Base-by-base conservation (phyloP, 2,113 vertebrate species). In the Poeciliopsis prolifica region DNA sequence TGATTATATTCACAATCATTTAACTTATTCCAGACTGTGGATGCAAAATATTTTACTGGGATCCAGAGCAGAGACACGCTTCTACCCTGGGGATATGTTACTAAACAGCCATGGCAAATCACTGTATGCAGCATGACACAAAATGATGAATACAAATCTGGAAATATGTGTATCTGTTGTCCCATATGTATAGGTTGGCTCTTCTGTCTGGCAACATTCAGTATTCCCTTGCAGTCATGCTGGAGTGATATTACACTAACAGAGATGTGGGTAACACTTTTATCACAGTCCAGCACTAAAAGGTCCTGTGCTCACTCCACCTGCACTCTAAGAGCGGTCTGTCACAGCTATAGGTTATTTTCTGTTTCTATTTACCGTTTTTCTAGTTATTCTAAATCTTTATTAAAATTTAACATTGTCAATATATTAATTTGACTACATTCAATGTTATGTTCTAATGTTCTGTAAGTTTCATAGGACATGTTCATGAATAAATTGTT, bases 201-300 rank as follows among this genome's bases (percentile, higher is more conserved):
- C n/a, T 42, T 69, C 51, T 40, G 17, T 61, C 48, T 75, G 71
- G 65, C 72, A 65, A 6, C 67, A 37, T 65, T 65, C 63, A 70
- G 29, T 30, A 22, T 37, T 63, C 61, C 79, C 74, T 76, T 19
- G 65, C 61, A 69, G 70, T 40, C 30, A 65, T 61, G 70, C 10
- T 31, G 8, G 3, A 69, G 0, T 82, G 74, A 70, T 65, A 61
- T 48, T 28, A 24, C 29, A 65, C 80, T 70, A 74, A 76, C 4
- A 65, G 72, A 80, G 40, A 42, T 75, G 67, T 75, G n/a, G 83
- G 71, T 75, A 62, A 65, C 42, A 15, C 70, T 74, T 67, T 30
- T 35, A 22, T 78, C 48, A 14, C 24, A 30, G 48, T 80, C 29
- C 14, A 29, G 14, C 6, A 22, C 58, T 72, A 35, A 1, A 64